Conservation (phyloP, 2,888 invertebrate genomes). For the Drosophila formosana region DNA sequence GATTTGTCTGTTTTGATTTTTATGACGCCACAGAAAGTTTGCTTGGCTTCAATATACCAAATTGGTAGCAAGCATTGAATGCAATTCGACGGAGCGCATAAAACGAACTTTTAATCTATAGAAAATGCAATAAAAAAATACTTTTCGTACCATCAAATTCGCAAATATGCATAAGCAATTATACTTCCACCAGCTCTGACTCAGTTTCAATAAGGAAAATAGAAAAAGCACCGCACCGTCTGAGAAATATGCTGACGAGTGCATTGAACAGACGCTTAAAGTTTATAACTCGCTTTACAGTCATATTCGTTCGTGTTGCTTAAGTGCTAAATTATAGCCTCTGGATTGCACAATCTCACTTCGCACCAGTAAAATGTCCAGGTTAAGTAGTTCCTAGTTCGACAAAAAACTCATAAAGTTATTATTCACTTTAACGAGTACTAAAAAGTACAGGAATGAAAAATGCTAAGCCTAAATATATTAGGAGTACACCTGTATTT, state of each 20-base stretch:
- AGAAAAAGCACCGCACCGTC: slow-evolving; percentile 3
- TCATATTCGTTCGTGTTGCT: slow-evolving; percentile 29
- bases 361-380: slow-evolving; percentile 1
- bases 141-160: slow-evolving; percentile 50
- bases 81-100: slow-evolving; percentile 47
- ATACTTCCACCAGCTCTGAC: slow-evolving; percentile 26
- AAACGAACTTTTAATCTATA: slow-evolving; percentile 62
- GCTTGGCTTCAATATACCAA: slow-evolving; percentile 53
- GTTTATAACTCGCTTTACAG: slow-evolving; percentile 38
- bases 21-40: slow-evolving; percentile 72
- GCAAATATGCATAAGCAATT: slow-evolving; percentile 58
- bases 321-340: slow-evolving; percentile 42
- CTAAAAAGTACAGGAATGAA: neutral
- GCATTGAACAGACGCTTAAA: slow-evolving; percentile 21
- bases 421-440: slow-evolving; percentile 5
- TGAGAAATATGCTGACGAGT: slow-evolving; percentile 16
- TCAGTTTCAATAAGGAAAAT: slow-evolving; percentile 18
- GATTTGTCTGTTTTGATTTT: slow-evolving; percentile 77
- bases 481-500: neutral
- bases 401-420: slow-evolving; percentile 14
- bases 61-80: slow-evolving; percentile 43
- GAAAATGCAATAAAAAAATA: slow-evolving; percentile 56
- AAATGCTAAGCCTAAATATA: neutral
- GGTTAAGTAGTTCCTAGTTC: slow-evolving; percentile 19
- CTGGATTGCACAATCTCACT: slow-evolving; percentile 25